phyloP scores from a whole-genome alignment of 2,888 invertebrate genomes.

The Lissonota sp. region DNA sequence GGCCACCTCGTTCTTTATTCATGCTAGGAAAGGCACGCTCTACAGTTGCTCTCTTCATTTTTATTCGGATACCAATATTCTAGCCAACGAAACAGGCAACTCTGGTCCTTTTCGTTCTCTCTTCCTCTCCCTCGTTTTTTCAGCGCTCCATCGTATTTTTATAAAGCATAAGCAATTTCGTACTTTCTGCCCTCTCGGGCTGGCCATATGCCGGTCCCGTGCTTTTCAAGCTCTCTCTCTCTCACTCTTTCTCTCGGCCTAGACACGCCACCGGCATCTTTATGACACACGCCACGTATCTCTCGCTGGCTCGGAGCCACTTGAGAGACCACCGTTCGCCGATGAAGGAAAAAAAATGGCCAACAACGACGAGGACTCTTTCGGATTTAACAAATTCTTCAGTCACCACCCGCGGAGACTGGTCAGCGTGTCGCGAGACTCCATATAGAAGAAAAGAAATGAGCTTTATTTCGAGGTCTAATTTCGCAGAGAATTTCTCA shows the following conservation, averaged over 20 bases:
- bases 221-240: neutral
- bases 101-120: slow-evolving; percentile 20
- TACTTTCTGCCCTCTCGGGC: slow-evolving; percentile 67
- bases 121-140: slow-evolving; percentile 33
- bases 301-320: slow-evolving; percentile 28
- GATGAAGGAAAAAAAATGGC: neutral
- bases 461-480: slow-evolving; percentile 18
- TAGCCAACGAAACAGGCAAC: slow-evolving; percentile 13
- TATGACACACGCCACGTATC: slow-evolving; percentile 62
- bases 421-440: slow-evolving; percentile 9
- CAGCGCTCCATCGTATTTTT: slow-evolving; percentile 62
- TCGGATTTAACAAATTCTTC: slow-evolving; percentile 72
- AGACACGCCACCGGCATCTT: slow-evolving; percentile 66
- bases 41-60: slow-evolving; percentile 46
- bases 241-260: neutral
- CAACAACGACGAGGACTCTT: slow-evolving; percentile 53
- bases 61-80: slow-evolving; percentile 70
- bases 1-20: slow-evolving; percentile 73
- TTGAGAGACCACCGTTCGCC: slow-evolving; percentile 19
- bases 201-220: slow-evolving; percentile 26
- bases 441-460: slow-evolving; percentile 26
- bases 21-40: slow-evolving; percentile 70
- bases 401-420: slow-evolving; percentile 45
- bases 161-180: slow-evolving; percentile 76
- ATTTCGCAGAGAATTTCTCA: too few relatives aligned